phyloP scores from a whole-genome alignment of 2,113 vertebrate species.

The Xiphophorus maculatus region DNA sequence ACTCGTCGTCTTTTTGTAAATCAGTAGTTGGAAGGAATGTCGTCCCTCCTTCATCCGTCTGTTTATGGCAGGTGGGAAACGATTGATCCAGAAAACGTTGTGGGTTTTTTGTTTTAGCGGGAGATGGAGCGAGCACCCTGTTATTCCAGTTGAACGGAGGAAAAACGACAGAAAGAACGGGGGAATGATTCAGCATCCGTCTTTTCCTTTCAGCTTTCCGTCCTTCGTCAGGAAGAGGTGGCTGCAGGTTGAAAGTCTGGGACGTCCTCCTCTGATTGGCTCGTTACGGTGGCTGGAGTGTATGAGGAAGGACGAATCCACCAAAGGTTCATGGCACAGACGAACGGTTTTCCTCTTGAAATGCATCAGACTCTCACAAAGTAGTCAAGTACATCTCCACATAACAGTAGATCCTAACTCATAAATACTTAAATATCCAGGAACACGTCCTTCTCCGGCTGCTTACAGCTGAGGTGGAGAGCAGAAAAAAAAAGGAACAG shows the following conservation, averaged over 20 bases:
- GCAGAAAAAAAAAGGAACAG: neutral
- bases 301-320: neutral
- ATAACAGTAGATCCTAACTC: neutral
- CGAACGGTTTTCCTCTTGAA: slow-evolving; percentile 24
- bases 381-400: slow-evolving; percentile 5
- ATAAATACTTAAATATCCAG: neutral
- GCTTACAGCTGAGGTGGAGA: neutral
- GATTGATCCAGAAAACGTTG: slow-evolving; percentile 15
- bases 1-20: slow-evolving; percentile 61
- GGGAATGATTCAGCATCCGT: neutral
- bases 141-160: slow-evolving; percentile 54
- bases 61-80: slow-evolving; percentile 36
- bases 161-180: neutral
- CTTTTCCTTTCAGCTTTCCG: slow-evolving; percentile 10
- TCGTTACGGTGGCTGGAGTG: slow-evolving; percentile 29
- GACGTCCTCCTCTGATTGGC: slow-evolving; percentile 21
- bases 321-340: slow-evolving; percentile 39
- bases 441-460: neutral
- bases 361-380: slow-evolving; percentile 33
- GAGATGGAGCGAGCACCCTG: slow-evolving; percentile 35
- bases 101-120: neutral
- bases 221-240: neutral
- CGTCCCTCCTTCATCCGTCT: slow-evolving; percentile 30
- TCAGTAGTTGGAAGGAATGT: slow-evolving; percentile 74
- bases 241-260: slow-evolving; percentile 19